Percentiles rank a stretch among this genome's conserved stretches.
Evolutionary conservation across 2,888 invertebrate species (phyloP).

Genomic region (Tipula vernalis): DNA sequence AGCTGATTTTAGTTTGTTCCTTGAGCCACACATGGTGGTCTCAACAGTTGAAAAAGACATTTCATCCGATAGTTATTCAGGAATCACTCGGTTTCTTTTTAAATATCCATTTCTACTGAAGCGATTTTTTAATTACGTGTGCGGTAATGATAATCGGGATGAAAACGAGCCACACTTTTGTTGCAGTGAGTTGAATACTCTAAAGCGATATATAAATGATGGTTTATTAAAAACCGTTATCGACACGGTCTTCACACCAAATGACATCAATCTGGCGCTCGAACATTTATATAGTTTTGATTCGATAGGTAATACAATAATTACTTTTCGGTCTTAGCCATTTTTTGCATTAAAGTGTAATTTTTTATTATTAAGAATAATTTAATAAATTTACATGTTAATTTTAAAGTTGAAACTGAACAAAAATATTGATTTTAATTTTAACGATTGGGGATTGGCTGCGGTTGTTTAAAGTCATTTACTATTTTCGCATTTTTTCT

Average conservation of each 20-base stretch:
- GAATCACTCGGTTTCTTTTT: not conserved
- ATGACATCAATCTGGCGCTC: conserved; percentile 36
- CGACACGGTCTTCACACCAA: conserved; percentile 34
- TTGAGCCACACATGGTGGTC: conserved; percentile 9
- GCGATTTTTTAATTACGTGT: not conserved
- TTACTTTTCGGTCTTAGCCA: conserved; percentile 32
- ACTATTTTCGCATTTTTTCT: not conserved
- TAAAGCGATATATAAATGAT: conserved; percentile 38
- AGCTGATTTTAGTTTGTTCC: conserved; percentile 12
- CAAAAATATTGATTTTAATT: not conserved
- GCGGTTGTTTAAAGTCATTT: not conserved
- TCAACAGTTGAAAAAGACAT: not conserved
- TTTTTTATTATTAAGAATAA: not conserved
- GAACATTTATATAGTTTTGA: conserved; percentile 32
- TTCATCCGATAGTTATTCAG: not conserved
- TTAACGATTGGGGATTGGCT: not conserved
- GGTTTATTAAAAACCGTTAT: conserved; percentile 44
- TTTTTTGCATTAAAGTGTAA: not conserved
- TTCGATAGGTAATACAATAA: conserved; percentile 38
- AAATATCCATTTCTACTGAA: not conserved
- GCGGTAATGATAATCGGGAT: conserved; percentile 14
- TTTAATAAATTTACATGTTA: not conserved
- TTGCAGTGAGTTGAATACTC: conserved; percentile 26
- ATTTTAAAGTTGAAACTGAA: not conserved
- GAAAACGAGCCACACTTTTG: conserved; percentile 29